Percentiles rank a stretch among this genome's conserved stretches.
These are phyloP conservation scores for Calidris pugnax DNA, from an alignment of 2,113 vertebrate genomes.

Conservation along the genomic window DNA sequence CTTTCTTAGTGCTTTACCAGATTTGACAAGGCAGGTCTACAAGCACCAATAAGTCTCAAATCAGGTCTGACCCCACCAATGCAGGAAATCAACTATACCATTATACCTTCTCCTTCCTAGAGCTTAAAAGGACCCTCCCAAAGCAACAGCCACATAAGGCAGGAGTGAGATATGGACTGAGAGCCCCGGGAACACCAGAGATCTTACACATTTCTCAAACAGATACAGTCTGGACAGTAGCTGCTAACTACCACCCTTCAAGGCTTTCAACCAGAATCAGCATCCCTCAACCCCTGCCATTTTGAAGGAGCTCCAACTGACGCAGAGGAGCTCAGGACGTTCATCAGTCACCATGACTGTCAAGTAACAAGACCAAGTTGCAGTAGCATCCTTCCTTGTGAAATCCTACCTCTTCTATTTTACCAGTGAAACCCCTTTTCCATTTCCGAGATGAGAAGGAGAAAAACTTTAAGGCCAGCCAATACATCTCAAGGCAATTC, in stretches of 20 bases:
- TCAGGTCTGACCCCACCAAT: background rate
- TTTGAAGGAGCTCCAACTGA: background rate
- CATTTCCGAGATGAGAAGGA: background rate
- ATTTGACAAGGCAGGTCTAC: background rate
- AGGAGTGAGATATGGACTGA: background rate
- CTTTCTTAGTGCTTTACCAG: background rate
- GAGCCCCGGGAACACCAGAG: background rate
- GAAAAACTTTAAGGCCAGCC: background rate
- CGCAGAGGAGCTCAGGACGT: background rate
- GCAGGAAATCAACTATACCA: background rate
- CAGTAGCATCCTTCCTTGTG: background rate
- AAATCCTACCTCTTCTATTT: background rate
- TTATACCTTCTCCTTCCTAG: background rate
- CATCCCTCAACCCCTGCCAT: background rate
- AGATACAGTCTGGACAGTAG: background rate
- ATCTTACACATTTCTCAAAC: background rate
- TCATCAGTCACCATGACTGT: background rate
- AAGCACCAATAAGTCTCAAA: background rate
- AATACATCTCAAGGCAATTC: background rate
- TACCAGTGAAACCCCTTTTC: background rate
- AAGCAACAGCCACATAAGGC: background rate
- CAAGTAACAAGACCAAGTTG: background rate
- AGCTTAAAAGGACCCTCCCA: background rate
- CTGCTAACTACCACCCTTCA: background rate
- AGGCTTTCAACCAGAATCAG: background rate